These are phyloP conservation scores for Mamestra brassicae DNA, from an alignment of 2,888 invertebrate genomes.

Conservation along the genomic window DNA sequence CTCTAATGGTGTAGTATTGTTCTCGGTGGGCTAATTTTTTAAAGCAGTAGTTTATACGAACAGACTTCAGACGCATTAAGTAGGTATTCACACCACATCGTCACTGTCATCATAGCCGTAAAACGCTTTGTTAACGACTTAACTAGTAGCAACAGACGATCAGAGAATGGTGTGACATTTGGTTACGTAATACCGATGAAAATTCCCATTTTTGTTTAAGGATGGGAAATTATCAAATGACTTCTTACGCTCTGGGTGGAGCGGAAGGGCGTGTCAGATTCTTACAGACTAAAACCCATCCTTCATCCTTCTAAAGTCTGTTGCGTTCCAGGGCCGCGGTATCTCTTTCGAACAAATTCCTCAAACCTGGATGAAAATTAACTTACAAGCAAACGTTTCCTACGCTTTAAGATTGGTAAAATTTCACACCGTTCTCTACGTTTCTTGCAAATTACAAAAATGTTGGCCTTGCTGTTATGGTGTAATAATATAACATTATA, in stretches of 20 bases:
- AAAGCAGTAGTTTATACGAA: conserved; percentile 66
- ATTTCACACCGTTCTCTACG: conserved; percentile 68
- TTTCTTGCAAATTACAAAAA: conserved; percentile 79
- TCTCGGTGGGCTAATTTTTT: conserved; percentile 73
- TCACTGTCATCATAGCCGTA: conserved; percentile 62
- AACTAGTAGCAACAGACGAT: conserved; percentile 66
- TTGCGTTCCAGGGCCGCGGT: too few relatives aligned
- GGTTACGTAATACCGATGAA: conserved; percentile 25
- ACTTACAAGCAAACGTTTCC: conserved; percentile 4
- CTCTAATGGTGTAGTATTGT: conserved; percentile 73
- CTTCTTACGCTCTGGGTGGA: too few relatives aligned
- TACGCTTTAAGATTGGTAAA: conserved; percentile 61
- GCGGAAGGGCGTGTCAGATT: too few relatives aligned
- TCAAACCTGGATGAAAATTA: background rate
- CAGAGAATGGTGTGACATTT: conserved; percentile 70
- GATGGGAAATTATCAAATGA: too few relatives aligned
- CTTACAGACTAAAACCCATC: too few relatives aligned
- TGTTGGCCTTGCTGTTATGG: conserved; percentile 87
- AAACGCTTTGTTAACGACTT: conserved; percentile 67
- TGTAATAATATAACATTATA: conserved; percentile 86
- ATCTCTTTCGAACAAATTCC: too few relatives aligned
- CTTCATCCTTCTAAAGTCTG: too few relatives aligned
- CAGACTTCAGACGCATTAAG: conserved; percentile 45
- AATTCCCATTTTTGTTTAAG: too few relatives aligned
- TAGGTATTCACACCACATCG: conserved; percentile 62